Base-by-base conservation (phyloP, 2,888 invertebrate species). In the Villa cingulata region DNA sequence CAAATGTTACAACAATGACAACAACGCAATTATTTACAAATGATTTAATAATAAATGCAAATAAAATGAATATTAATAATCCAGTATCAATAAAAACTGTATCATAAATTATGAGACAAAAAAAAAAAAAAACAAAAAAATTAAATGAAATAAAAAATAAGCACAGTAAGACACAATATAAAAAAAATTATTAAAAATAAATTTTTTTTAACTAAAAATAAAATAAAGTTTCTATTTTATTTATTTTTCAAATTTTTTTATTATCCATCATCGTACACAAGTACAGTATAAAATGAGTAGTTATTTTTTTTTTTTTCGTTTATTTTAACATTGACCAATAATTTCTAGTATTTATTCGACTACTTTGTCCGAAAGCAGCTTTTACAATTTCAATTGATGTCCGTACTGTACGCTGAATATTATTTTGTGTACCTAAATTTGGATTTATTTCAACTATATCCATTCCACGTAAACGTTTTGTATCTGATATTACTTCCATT, bases 361-460 rank as follows among this genome's bases (percentile, higher is more conserved):
- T 32, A 32, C 29, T 62, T 40, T 62, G 59, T 10, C 68, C 68
- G 41, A 59, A 61, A 46, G 60, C 83, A 43, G 86, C 83, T 59
- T 79, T 75, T 16, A 90, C 72, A n/a, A 94, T 68, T 55, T 83
- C 76, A 49, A 83, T 71, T 0, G 87, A 86, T 2, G 87, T 83
- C 37, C 80, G 76, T 0, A 89, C 68, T 0, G 94, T 94, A 51
- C 70, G 72, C 45, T 74, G 70, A 1, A 83, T 77, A 58, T 88
- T 86, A 1, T 62, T 63, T 45, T 76, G 71, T 53, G 71, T 74
- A 39, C 92, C 92, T 37, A 95, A 70, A 10, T 74, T 71, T 1
- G 94, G 91, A 74, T 95, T 95, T 7, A 95, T 83, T 71, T 95
- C 95, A 1, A 91, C 92, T 42, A 94, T 66, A 70, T 95, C 94